Evolutionary conservation across 2,113 vertebrate species (phyloP), one percentile per base, ranked within the genome.

Genomic region (Chaenocephalus aceratus): DNA sequence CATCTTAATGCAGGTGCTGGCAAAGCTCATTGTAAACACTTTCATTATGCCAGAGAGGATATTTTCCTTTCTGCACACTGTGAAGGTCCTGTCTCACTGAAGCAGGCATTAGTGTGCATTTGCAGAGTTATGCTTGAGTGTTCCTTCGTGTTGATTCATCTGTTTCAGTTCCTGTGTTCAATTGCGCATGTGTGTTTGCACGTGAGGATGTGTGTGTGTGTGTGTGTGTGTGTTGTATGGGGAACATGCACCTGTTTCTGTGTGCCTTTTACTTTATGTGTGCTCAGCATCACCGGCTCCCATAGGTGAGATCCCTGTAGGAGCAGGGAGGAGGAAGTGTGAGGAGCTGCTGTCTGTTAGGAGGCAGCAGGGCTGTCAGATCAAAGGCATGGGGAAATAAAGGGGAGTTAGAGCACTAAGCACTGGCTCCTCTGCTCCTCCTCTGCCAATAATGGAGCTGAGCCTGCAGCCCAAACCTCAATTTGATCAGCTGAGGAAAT

Each of bases 401-500:
- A 91, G 79, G 86, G 80, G 79, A 92, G 86, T 82, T 86, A 85
- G 82, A 83, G 82, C 84, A 67, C 82, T 79, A 84, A 90, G 74
- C 84, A 62, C 49, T 41, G 3, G 44, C 84, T 87, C 58, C 61
- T 81, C 80, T 88, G 77, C 79, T 83, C 72, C 75, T 87, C 70
- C 70, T 78, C 66, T 82, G 80, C 84, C 84, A 92, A 85, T 93
- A 91, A 89, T 74, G 77, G 78, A 89, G 86, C 79, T 74, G 41
- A 8, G 76, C 90, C 91, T 6, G 30, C 64, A 91, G 89, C 85
- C 60, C 44, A 44, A 82, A 88, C 87, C 88, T 89, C 68, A 93
- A 93, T 93, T 85, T 91, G 90, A 94, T 94, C 91, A 93, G 80
- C 78, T 72, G 87, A 77, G 69, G 74, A 86, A 89, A 90, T 68